phyloP scores from a whole-genome alignment of 2,797 vertebrate species.

The Hippocampus kuda region DNA sequence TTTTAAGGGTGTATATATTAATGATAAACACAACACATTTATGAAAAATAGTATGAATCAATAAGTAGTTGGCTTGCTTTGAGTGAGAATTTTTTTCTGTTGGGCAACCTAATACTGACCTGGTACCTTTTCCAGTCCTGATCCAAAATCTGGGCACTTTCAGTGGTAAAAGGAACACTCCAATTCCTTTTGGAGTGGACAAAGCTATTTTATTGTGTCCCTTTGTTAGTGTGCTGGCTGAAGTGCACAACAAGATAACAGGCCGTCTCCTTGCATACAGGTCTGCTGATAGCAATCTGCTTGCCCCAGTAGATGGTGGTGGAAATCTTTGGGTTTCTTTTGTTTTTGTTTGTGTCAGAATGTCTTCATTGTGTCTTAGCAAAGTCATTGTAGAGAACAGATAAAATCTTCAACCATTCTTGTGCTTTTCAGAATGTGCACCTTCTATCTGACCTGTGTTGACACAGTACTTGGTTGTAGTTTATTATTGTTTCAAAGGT shows the following conservation, averaged over 20 bases:
- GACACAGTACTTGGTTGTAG: background rate
- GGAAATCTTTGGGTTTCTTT: background rate
- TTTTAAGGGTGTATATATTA: too few relatives aligned
- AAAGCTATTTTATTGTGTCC: too few relatives aligned
- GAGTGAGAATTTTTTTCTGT: background rate
- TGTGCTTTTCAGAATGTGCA: background rate
- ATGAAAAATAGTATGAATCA: background rate
- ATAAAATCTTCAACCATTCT: background rate
- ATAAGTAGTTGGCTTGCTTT: background rate
- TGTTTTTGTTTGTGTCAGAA: background rate
- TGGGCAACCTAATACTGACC: background rate
- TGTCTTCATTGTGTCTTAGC: background rate
- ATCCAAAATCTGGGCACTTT: background rate
- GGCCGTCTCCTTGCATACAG: background rate
- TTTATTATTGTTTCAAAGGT: slow-evolving; percentile 19
- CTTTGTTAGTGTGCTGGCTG: background rate
- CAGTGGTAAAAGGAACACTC: background rate
- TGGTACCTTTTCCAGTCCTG: background rate
- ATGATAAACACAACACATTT: background rate
- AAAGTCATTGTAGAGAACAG: background rate
- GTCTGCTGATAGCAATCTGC: background rate
- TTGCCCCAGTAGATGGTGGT: background rate
- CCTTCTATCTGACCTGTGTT: background rate
- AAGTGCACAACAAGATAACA: background rate
- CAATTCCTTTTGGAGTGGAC: background rate